phyloP scores from a whole-genome alignment of 2,888 invertebrate genomes.

The Melanophora roralis region DNA sequence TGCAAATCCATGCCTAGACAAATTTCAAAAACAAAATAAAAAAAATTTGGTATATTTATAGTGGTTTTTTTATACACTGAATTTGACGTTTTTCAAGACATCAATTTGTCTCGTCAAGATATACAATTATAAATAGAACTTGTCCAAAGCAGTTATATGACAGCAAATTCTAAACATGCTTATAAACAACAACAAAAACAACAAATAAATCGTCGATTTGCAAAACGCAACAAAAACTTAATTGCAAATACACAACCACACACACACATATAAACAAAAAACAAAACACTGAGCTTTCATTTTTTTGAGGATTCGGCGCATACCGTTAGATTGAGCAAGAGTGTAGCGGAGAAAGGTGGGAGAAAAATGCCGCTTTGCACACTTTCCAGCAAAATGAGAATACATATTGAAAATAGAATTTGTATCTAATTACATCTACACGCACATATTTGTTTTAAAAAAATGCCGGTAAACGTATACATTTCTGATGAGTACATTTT shows the following conservation, averaged over 20 bases:
- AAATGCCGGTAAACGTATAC: slow-evolving; percentile 51
- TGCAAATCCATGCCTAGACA: too few relatives aligned
- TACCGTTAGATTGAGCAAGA: slow-evolving; percentile 13
- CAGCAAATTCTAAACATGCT: slow-evolving; percentile 42
- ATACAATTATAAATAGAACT: too few relatives aligned
- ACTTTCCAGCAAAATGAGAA: neutral
- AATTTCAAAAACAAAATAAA: too few relatives aligned
- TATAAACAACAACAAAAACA: neutral
- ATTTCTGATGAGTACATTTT: slow-evolving; percentile 7
- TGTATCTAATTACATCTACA: neutral
- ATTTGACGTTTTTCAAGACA: too few relatives aligned
- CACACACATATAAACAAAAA: neutral
- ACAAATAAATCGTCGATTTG: neutral
- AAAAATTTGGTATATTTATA: too few relatives aligned
- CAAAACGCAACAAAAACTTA: slow-evolving; percentile 17
- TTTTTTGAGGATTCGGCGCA: slow-evolving; percentile 66
- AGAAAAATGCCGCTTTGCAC: neutral
- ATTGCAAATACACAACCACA: slow-evolving; percentile 19
- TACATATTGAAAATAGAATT: slow-evolving; percentile 29
- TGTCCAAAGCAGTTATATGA: too few relatives aligned
- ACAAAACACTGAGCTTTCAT: slow-evolving; percentile 55
- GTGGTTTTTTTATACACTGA: too few relatives aligned
- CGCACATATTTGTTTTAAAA: too few relatives aligned
- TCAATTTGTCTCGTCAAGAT: too few relatives aligned
- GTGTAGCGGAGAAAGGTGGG: neutral